Percentiles rank a stretch among this genome's conserved stretches.
These are phyloP conservation scores for Stegostoma tigrinum DNA, from an alignment of 2,113 vertebrate genomes.

Conservation along the genomic window DNA sequence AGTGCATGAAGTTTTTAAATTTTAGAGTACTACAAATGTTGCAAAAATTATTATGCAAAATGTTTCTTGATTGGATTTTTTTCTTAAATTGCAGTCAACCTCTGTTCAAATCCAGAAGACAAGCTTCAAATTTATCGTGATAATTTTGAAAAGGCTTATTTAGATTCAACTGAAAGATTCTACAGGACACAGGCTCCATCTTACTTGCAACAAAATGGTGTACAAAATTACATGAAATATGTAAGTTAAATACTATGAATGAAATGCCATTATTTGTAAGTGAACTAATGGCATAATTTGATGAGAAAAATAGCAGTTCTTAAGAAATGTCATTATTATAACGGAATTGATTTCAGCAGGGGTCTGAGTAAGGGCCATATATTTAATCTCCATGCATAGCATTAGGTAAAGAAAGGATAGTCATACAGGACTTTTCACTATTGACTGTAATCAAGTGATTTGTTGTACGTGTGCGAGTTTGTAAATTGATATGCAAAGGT, in stretches of 20 bases:
- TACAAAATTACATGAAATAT: constrained; percentile 99
- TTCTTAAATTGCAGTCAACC: constrained; percentile 79
- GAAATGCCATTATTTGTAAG: constrained; percentile 43
- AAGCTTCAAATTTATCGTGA: constrained; percentile 98
- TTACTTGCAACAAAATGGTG: constrained; percentile 95
- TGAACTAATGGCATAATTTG: constrained; percentile 45
- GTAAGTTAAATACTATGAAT: constrained; percentile 62
- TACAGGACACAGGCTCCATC: constrained; percentile 97
- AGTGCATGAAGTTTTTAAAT: background rate
- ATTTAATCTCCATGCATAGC: background rate
- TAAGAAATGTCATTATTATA: background rate
- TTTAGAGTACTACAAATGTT: background rate
- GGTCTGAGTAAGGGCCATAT: background rate
- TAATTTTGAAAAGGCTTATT: constrained; percentile 98
- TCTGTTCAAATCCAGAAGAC: constrained; percentile 97
- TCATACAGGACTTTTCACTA: background rate
- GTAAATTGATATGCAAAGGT: no score
- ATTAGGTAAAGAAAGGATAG: background rate
- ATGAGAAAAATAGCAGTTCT: background rate
- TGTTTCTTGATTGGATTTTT: background rate
- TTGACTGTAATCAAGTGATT: background rate
- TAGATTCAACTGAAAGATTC: constrained; percentile 98
- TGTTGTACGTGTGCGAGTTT: background rate
- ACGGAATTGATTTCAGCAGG: background rate
- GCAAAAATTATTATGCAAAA: background rate